Conservation (phyloP, 2,888 invertebrate genomes). For the Drosophila sordidula region DNA sequence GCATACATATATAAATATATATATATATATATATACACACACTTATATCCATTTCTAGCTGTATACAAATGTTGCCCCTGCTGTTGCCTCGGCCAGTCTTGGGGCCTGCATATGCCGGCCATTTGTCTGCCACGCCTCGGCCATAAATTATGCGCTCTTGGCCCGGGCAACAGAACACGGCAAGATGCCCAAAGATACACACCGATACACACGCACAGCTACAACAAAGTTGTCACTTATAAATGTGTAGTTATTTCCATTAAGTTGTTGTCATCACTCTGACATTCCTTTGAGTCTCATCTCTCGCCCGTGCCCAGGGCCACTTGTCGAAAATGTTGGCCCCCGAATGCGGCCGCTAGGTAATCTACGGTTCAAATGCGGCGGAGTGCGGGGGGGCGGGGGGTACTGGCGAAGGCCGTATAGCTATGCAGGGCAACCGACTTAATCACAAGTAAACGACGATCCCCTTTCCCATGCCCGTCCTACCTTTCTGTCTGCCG, state of each 20-base stretch:
- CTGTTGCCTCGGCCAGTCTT: conserved; percentile 3
- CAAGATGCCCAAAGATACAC: conserved; percentile 22
- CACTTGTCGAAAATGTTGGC: conserved; percentile 60
- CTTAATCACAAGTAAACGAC: conserved; percentile 79
- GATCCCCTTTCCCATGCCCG: conserved; percentile 9
- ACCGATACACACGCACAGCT: conserved; percentile 6
- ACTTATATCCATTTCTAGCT: conserved; percentile 15
- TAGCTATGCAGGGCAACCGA: conserved; percentile 57
- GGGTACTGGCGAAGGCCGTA: neutral
- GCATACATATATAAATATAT: conserved; percentile 12
- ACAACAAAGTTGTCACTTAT: conserved; percentile 75
- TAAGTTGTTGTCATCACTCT: conserved; percentile 80
- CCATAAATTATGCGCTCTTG: conserved; percentile 75
- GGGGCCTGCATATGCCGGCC: conserved; percentile 71
- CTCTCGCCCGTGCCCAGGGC: conserved; percentile 22
- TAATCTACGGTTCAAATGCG: conserved; percentile 59
- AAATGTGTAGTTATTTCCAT: conserved; percentile 79
- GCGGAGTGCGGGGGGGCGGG: too few relatives aligned
- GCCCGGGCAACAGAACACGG: conserved; percentile 37
- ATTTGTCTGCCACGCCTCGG: conserved; percentile 77
- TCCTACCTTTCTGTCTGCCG: neutral
- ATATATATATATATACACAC: conserved; percentile 21
- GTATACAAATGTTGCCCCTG: conserved; percentile 9
- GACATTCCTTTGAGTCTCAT: conserved; percentile 75
- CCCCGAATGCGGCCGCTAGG: conserved; percentile 44